Conservation (phyloP, 2,113 vertebrate genomes). For the Leptocoma aspasia region DNA sequence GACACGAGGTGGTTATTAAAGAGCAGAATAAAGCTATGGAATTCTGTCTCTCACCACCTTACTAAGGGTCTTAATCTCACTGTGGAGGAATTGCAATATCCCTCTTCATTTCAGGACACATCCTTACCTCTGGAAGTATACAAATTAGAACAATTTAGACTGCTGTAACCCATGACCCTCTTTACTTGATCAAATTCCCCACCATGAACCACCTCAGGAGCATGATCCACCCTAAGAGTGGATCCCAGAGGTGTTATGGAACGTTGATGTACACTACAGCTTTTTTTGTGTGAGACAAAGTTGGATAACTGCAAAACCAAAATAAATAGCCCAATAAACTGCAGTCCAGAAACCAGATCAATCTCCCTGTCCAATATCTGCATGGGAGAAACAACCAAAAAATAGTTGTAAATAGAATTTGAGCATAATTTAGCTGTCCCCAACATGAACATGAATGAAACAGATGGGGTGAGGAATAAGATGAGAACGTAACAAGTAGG, state of each 20-base stretch:
- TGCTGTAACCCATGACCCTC: not conserved
- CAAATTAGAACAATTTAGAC: conserved; percentile 20
- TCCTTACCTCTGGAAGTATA: conserved; percentile 34
- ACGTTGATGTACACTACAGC: not conserved
- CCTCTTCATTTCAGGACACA: conserved; percentile 43
- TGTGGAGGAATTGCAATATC: conserved; percentile 26
- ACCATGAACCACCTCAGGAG: not conserved
- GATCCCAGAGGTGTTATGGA: not conserved
- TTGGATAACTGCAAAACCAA: not conserved
- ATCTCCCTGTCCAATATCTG: not conserved
- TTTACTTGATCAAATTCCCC: not conserved
- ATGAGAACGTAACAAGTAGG: not conserved
- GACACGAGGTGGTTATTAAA: not conserved
- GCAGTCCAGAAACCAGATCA: not conserved
- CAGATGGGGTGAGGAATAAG: not conserved
- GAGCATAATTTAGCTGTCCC: not conserved
- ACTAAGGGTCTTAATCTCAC: conserved; percentile 34
- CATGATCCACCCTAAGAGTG: not conserved
- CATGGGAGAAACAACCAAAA: not conserved
- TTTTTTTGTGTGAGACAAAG: not conserved
- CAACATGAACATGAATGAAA: not conserved
- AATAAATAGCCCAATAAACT: not conserved
- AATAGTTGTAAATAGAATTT: not conserved
- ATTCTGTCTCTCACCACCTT: conserved; percentile 41
- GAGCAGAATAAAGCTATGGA: conserved; percentile 14